Conservation (phyloP, 2,113 vertebrate species). For the Apteryx owenii region DNA sequence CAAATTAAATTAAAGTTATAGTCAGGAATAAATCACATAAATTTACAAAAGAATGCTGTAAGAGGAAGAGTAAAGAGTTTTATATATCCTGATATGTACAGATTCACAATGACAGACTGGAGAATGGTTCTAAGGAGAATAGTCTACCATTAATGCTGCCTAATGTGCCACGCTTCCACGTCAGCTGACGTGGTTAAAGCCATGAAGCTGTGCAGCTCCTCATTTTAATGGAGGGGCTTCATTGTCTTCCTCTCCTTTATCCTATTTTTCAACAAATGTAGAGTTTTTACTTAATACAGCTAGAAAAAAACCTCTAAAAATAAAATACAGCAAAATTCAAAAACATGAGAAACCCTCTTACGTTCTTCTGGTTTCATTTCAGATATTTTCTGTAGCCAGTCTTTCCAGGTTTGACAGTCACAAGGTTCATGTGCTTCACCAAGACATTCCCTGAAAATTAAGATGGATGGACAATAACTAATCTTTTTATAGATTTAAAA, state of each 20-base stretch:
- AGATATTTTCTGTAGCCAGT: constrained; percentile 94
- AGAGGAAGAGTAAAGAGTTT: background rate
- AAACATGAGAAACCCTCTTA: constrained; percentile 72
- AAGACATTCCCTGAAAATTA: constrained; percentile 89
- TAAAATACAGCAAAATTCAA: background rate
- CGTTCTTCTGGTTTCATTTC: constrained; percentile 98
- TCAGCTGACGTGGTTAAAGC: background rate
- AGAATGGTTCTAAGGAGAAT: background rate
- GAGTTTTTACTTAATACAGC: background rate
- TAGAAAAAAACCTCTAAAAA: background rate
- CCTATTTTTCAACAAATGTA: background rate
- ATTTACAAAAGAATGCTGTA: background rate
- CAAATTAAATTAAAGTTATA: background rate
- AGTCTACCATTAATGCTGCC: background rate
- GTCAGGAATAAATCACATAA: background rate
- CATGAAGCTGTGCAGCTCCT: background rate
- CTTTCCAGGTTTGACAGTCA: constrained; percentile 96
- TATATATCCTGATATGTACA: background rate
- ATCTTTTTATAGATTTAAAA: background rate
- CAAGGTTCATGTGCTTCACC: constrained; percentile 98
- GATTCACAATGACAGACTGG: background rate
- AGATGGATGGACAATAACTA: background rate
- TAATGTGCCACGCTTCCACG: background rate
- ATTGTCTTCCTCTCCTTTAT: background rate
- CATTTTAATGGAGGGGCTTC: background rate